Base-by-base conservation (phyloP, 2,888 invertebrate genomes). In the Pandemis cinnamomeana region DNA sequence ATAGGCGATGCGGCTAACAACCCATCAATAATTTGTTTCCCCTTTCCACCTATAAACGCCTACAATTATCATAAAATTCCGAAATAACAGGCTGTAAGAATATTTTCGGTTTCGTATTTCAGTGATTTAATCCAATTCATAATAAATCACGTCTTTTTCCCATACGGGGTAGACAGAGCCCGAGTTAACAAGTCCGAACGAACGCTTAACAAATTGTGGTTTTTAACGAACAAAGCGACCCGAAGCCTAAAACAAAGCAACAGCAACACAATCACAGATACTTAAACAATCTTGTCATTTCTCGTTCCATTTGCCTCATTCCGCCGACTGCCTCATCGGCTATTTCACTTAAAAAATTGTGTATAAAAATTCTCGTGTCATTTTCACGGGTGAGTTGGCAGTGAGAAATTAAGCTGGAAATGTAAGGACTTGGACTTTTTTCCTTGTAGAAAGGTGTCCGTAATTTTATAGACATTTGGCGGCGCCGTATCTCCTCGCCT, bases 391-490 rank as follows among this genome's bases (percentile, higher is more conserved):
- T 41, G 66, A 76, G 75, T 71, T 51, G 67, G 68, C 72, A 77
- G 77, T 75, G 71, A 74, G 68, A 77, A 79, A 77, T 77, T 75
- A 73, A 70, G n/a, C 77, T 62, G 6, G 63, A 68, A 44, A 51
- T 2, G 51, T 20, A 20, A 20, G 8, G 74, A 71, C 70, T 55
- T 44, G 53, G 53, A 72, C 51, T 55, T 78, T 78, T 78, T 72
- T 42, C 61, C 76, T 73, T 62, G 68, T 70, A 64, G 69, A 71
- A 78, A 80, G 78, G 78, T 78, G 77, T 77, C 76, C 73, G 77
- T 79, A 77, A 81, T 80, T 80, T 80, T 79, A 78, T 77, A 80
- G 81, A 74, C 77, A 67, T 76, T 77, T 74, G 58, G 27, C 58
- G 53, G 36, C 20, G 68, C 71, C 75, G 51, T 76, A 76, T 77